A percentile compares a stretch with the other conserved stretches of the same genome.
These are phyloP conservation scores for Tetramorium parvispinum DNA, from an alignment of 1,140 invertebrate genomes.

Conservation along the genomic window DNA sequence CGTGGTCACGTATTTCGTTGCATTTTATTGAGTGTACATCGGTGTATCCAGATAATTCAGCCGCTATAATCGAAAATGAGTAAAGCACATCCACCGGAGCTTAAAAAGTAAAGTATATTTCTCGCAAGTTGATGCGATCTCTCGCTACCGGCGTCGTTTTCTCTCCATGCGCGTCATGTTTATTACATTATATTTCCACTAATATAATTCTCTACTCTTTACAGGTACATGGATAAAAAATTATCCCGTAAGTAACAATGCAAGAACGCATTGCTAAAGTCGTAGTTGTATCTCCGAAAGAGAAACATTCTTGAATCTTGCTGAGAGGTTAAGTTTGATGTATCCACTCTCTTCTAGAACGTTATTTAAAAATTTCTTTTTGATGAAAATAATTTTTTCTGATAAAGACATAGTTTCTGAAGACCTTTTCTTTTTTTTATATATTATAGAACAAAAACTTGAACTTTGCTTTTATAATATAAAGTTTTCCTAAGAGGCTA, in stretches of 20 bases:
- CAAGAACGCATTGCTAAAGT: neutral
- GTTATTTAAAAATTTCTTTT: neutral
- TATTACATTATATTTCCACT: neutral
- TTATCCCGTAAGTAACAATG: constrained; percentile 87
- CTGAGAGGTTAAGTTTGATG: neutral
- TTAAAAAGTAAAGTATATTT: constrained; percentile 91
- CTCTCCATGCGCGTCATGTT: neutral
- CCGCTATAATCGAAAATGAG: constrained; percentile 87
- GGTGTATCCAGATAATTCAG: neutral
- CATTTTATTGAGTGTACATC: neutral
- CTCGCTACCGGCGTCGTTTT: neutral
- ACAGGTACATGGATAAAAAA: constrained; percentile 95
- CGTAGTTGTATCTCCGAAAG: neutral
- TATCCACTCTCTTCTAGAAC: neutral
- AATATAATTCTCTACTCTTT: constrained; percentile 73
- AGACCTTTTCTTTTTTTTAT: neutral
- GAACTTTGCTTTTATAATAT: neutral
- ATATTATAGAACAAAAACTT: neutral
- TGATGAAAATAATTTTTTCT: neutral
- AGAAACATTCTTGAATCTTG: neutral
- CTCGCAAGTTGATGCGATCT: neutral
- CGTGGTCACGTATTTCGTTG: neutral
- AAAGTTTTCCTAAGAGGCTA: neutral
- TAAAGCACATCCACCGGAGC: constrained; percentile 94
- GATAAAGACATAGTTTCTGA: neutral